Base-by-base conservation (phyloP, 2,888 invertebrate species). In the Tricholauxania praeusta region DNA sequence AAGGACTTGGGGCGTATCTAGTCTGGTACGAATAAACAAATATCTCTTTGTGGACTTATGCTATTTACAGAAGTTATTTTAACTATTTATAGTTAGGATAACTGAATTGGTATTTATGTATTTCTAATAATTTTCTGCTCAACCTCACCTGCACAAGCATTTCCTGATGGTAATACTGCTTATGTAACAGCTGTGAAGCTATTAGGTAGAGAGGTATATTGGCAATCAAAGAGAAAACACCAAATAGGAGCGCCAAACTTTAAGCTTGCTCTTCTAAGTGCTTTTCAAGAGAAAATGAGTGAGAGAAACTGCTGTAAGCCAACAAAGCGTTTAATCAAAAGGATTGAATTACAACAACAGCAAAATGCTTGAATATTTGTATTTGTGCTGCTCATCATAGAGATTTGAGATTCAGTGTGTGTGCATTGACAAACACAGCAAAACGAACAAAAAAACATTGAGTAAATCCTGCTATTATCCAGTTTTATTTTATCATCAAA, bases 401-500 rank as follows among this genome's bases (percentile, higher is more conserved):
- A 39, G 39, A 39, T 39, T 39, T 7, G 52, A 65, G 28, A 4
- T 4, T 28, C 28, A 28, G 28, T 28, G 49, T 22, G 51, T 49
- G 55, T 17, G 47, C 19, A 49, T 52, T 22, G 57, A 22, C 28
- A 4, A 28, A 28, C 28, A 28, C 28, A 28, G 28, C 28, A 28
- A 28, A 28, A 28, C 3, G 39, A 12, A n/a, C n/a, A 57, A 67
- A 39, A 67, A 28, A 17, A 17, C 51, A 49, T 28, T n/a, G 32
- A 79, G 77, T 78, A 79, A 82, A 81, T 82, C 81, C 81, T 81
- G 77, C 80, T 81, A 82, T 82, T 82, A 82, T 81, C 80, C 81
- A 81, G 79, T 82, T 83, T 81, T 82, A 82, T 82, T 82, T 81
- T 80, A 81, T 81, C 80, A 82, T 82, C 82, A 81, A 81, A 82